These are phyloP conservation scores for Tyto alba DNA, from an alignment of 2,113 vertebrate genomes.

Conservation along the genomic window DNA sequence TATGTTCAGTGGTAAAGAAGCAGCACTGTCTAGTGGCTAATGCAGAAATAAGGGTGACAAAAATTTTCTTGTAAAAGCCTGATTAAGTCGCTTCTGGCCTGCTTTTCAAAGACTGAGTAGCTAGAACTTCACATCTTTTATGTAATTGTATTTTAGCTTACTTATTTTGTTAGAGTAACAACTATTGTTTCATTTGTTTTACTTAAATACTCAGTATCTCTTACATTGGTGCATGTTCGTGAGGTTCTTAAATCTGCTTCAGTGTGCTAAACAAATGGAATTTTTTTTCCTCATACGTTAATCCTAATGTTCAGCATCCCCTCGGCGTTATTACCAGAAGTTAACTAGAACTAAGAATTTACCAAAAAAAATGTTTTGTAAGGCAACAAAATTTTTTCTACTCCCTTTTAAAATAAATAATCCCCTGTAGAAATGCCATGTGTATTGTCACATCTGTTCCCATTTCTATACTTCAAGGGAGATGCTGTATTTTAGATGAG, in stretches of 20 bases:
- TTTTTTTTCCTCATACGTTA: background rate
- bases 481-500: background rate
- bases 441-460: background rate
- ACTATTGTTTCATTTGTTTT: background rate
- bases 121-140: background rate
- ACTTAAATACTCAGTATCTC: background rate
- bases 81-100: background rate
- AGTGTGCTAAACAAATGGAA: background rate
- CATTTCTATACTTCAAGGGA: background rate
- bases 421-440: background rate
- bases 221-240: background rate
- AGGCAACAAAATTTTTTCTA: background rate
- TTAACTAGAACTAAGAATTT: background rate
- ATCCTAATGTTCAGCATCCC: background rate
- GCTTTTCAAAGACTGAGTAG: background rate
- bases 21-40: background rate
- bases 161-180: background rate
- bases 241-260: background rate
- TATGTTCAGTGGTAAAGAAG: background rate
- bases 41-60: background rate
- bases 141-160: background rate
- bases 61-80: background rate
- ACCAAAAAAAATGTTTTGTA: background rate
- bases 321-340: background rate
- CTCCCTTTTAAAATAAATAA: background rate